These are phyloP conservation scores for Tenebrio molitor DNA, from an alignment of 1,140 invertebrate species.

Conservation along the genomic window DNA sequence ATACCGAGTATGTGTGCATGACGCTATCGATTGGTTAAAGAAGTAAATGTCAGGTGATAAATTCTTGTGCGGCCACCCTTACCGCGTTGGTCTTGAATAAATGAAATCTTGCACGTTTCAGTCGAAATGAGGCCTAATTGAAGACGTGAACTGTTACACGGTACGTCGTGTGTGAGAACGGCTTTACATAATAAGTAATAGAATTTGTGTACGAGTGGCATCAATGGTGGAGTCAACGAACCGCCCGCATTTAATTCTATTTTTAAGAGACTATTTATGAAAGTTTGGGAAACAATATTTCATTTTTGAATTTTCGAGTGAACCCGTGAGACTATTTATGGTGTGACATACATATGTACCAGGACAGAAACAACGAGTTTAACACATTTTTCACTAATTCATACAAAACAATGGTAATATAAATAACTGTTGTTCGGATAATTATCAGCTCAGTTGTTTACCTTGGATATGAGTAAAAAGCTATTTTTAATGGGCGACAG, in stretches of 20 bases:
- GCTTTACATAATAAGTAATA: background rate
- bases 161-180: background rate
- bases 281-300: background rate
- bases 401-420: slow-evolving; percentile 9
- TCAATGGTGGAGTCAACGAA: background rate
- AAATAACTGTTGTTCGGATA: slow-evolving; percentile 22
- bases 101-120: too few relatives aligned
- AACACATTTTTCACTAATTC: slow-evolving; percentile 31
- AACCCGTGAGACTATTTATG: background rate
- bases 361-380: slow-evolving; percentile 26
- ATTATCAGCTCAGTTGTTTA: background rate
- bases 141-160: too few relatives aligned
- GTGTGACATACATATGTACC: slow-evolving; percentile 20
- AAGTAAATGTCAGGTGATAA: slow-evolving; percentile 4
- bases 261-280: slow-evolving; percentile 5
- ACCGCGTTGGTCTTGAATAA: too few relatives aligned
- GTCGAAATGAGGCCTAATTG: too few relatives aligned
- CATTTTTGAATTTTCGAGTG: too few relatives aligned
- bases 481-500: background rate
- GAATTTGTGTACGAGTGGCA: background rate
- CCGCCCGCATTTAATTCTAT: background rate
- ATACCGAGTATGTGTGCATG: slow-evolving; percentile 1
- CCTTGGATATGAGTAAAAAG: slow-evolving; percentile 2
- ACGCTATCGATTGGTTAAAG: slow-evolving; percentile 13
- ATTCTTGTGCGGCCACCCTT: background rate